Evolutionary conservation across 2,888 invertebrate species (phyloP).

Genomic region (Patella caerulea): DNA sequence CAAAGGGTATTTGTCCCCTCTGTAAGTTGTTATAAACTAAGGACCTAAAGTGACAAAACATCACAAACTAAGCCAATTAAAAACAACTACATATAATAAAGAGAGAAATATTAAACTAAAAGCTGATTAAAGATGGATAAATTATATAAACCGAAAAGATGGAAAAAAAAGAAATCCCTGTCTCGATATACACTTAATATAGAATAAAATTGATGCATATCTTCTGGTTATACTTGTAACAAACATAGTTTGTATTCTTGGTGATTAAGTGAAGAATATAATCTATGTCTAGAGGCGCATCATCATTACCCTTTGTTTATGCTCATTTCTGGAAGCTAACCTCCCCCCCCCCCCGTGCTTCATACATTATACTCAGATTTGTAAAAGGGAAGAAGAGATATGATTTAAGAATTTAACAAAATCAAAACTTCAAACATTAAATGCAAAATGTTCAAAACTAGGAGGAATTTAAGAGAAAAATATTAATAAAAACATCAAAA

Average conservation of each 20-base stretch:
- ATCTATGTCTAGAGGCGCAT: no score
- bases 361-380: constrained; percentile 11
- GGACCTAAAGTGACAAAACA: not conserved
- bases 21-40: not conserved
- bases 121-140: not conserved
- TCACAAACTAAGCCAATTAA: constrained; percentile 2
- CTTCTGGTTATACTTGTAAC: no score
- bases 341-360: no score
- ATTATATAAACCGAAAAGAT: not conserved
- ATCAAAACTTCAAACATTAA: constrained; percentile 24
- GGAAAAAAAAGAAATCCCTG: constrained; percentile 12
- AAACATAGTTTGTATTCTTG: no score
- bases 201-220: no score
- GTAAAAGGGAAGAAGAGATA: constrained; percentile 10
- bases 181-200: not conserved
- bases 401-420: constrained; percentile 14
- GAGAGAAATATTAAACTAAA: constrained; percentile 5
- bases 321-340: no score
- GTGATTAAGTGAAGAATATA: no score
- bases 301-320: no score
- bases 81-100: constrained; percentile 7
- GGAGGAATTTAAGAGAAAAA: constrained; percentile 11
- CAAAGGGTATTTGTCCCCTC: not conserved
- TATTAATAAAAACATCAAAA: constrained; percentile 19
- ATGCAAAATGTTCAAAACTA: constrained; percentile 37